Conservation (phyloP, 2,888 invertebrate species). For the Odontocolon sp. region DNA sequence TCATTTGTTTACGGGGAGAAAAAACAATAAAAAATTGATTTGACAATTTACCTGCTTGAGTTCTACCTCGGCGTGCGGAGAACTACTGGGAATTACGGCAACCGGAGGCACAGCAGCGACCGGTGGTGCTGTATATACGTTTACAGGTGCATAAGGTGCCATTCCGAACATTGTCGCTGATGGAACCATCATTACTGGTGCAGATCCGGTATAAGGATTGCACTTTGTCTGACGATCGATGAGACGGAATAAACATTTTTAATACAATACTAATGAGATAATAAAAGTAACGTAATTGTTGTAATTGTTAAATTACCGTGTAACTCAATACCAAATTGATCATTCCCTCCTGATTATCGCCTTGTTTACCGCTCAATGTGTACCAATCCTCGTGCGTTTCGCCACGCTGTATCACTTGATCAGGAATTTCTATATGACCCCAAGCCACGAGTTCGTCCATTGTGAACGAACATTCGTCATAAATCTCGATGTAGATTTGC, state of each 20-base stretch:
- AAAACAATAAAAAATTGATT: neutral
- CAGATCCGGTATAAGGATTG: constrained; percentile 81
- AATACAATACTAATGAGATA: neutral
- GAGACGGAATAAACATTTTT: neutral
- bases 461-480: constrained; percentile 98
- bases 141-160: constrained; percentile 79
- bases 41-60: constrained; percentile 84
- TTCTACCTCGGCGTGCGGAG: constrained; percentile 82
- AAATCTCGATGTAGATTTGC: constrained; percentile 95
- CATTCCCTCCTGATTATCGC: constrained; percentile 96
- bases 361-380: constrained; percentile 95
- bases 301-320: constrained; percentile 82
- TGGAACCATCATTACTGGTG: constrained; percentile 88
- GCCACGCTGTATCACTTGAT: constrained; percentile 87
- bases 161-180: constrained; percentile 80
- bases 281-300: neutral
- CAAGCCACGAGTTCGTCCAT: constrained; percentile 98
- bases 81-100: constrained; percentile 79
- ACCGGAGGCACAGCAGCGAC: constrained; percentile 70
- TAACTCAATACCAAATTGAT: constrained; percentile 95
- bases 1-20: too few relatives aligned
- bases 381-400: constrained; percentile 98
- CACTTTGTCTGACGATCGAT: constrained; percentile 66
- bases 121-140: constrained; percentile 82
- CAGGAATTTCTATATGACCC: constrained; percentile 94